phyloP scores from a whole-genome alignment of 2,797 vertebrate species.

The Microctenopoma steveboyesi region DNA sequence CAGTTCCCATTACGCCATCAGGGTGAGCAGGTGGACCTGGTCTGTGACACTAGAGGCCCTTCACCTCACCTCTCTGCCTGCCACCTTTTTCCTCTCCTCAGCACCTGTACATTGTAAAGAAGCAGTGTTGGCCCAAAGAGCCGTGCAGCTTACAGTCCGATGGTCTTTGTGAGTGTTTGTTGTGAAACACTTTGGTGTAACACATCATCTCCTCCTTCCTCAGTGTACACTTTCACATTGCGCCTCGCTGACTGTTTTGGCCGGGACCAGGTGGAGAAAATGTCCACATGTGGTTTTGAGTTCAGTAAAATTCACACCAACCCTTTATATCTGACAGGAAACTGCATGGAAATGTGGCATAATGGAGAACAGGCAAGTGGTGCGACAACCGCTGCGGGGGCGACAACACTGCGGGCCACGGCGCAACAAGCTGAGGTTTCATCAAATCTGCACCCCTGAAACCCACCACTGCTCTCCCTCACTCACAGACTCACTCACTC shows the following conservation, averaged over 20 bases:
- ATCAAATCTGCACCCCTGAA: conserved; percentile 45
- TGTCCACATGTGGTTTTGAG: conserved; percentile 76
- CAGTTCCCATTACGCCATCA: conserved; percentile 84
- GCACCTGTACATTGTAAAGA: conserved; percentile 85
- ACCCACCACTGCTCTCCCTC: conserved; percentile 11
- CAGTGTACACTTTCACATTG: conserved; percentile 62
- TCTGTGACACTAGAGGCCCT: conserved; percentile 72
- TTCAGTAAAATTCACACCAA: conserved; percentile 83
- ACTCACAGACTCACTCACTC: conserved; percentile 23
- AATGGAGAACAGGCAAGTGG: conserved; percentile 72
- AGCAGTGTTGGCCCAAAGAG: conserved; percentile 61
- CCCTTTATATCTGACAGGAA: conserved; percentile 78
- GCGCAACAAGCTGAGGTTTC: conserved; percentile 49
- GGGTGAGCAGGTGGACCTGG: conserved; percentile 64
- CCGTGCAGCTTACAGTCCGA: conserved; percentile 60
- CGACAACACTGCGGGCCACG: conserved; percentile 35
- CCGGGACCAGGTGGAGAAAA: conserved; percentile 64
- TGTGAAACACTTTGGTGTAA: conserved; percentile 77
- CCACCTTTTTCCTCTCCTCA: conserved; percentile 56
- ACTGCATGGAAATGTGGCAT: conserved; percentile 74
- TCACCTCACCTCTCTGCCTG: conserved; percentile 61
- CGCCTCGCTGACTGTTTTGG: conserved; percentile 49
- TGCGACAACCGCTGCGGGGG: conserved; percentile 61
- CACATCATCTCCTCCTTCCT: conserved; percentile 68
- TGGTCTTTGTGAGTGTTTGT: conserved; percentile 71